Conservation (phyloP, 1,140 invertebrate genomes). For the Dufourea novaeangliae region DNA sequence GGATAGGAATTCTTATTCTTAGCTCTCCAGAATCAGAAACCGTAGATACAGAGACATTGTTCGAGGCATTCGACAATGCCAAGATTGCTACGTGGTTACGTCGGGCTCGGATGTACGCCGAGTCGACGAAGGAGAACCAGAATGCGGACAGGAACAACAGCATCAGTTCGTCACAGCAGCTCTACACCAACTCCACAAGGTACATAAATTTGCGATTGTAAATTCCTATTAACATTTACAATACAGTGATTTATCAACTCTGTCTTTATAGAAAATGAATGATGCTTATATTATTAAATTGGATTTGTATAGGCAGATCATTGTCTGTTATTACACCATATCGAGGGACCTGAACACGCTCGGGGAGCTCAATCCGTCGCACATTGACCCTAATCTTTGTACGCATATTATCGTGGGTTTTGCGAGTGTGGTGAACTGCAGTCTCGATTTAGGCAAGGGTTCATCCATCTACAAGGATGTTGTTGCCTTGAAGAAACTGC, state of each 20-base stretch:
- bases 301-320: slow-evolving; percentile 55
- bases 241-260: background rate
- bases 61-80: slow-evolving; percentile 69
- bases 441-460: slow-evolving; percentile 80
- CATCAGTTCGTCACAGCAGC: slow-evolving; percentile 45
- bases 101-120: slow-evolving; percentile 72
- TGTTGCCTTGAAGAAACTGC: slow-evolving; percentile 83
- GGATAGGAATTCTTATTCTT: slow-evolving; percentile 61
- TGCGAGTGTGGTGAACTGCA: slow-evolving; percentile 85
- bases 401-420: slow-evolving; percentile 92
- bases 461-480: slow-evolving; percentile 82
- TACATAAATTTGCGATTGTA: slow-evolving; percentile 21
- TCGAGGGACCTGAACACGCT: slow-evolving; percentile 72
- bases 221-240: too few species aligned
- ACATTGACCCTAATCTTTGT: slow-evolving; percentile 87
- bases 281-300: background rate
- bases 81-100: slow-evolving; percentile 73
- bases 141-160: slow-evolving; percentile 66
- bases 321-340: slow-evolving; percentile 85
- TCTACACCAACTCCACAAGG: slow-evolving; percentile 47
- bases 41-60: slow-evolving; percentile 32
- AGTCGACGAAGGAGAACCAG: slow-evolving; percentile 74
- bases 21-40: slow-evolving; percentile 27
- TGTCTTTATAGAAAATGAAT: background rate
- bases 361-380: slow-evolving; percentile 80